Evolutionary conservation across 2,113 vertebrate species (phyloP), one percentile per base, ranked within the genome.

Genomic region (Himantopus leucocephalus): DNA sequence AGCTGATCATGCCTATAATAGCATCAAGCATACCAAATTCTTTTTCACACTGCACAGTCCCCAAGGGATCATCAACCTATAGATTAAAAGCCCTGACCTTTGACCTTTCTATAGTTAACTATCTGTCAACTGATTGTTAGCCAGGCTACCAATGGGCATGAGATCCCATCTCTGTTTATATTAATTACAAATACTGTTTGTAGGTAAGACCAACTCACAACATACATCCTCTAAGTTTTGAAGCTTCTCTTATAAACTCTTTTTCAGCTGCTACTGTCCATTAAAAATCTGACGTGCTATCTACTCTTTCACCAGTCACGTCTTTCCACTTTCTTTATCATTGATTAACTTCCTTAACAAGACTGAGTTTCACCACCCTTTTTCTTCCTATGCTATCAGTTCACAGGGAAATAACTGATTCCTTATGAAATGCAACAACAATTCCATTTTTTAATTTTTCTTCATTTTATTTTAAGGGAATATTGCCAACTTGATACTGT

Each of bases 11-110:
- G 85, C 53, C 72, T 83, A 80, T 95, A 96, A 97, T 88, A 86
- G 81, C 90, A 97, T 97, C 89, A 97, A 94, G 80, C 66, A 88
- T 87, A 88, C 92, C 56, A 96, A 95, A 85, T 94, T 95, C 90
- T 94, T 96, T 97, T 94, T 94, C 82, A 94, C 88, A 96, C 93
- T 58, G 93, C 81, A 75, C 63, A 93, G 90, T 91, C 86, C 95
- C 84, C 66, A 87, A 89, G 89, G 90, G 93, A 96, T 97, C 94
- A 97, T 96, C 95, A 95, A 45, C 47, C 60, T 85, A 90, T 76
- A 77, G 56, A 78, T 77, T 94, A 94, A 92, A 92, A 93, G 74
- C 22, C 58, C 50, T 72, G 85, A 95, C 74, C 95, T 94, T 94
- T 88, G 89, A 96, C 90, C 82, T 94, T 88, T 67, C 52, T 63